Evolutionary conservation across 37 sponge, comb jelly and placozoan species (phyloP), one percentile per base, ranked within the genome.

Genomic region (Axinella damicornis): DNA sequence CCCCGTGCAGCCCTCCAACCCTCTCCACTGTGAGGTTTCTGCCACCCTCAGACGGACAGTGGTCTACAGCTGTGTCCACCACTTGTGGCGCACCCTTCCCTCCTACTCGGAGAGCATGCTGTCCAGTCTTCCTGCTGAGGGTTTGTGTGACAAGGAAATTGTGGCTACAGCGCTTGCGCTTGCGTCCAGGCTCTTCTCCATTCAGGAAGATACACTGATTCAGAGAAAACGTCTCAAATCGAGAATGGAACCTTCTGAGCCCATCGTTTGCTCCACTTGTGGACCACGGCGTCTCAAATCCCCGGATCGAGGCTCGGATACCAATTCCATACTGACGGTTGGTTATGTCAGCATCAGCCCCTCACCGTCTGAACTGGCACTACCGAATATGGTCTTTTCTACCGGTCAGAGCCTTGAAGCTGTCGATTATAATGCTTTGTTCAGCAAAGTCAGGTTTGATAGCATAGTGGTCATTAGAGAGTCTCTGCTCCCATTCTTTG

Each of bases 321-420:
- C 75, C 59, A 27, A 34, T 31, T 67, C 68, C 68, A 46, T 40
- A 37, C 46, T 2, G 17, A 32, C 53, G 53, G 73, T 69, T 12
- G 87, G 81, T 37, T 80, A 87, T 35, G 20, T 81, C 20, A 76
- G 88, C 69, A 81, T 87, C 41, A 87, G 82, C 57, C 81, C 82
- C 33, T 64, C 88, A 2, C 88, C 88, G 1, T 87, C 87, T 20
- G 87, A 79, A 30, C 65, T 86, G 39, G 87, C 79, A 31, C 13
- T 73, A 25, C 88, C 76, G 0, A 87, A 80, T 39, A 40, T 32
- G 2, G 53, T 39, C 59, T 65, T 27, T 36, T 17, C 41, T 15
- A 57, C 60, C 52, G n/a, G 59, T 39, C 28, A 77, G 22, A 18
- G 16, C 2, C 27, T 41, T 2, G 40, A 15, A 5, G 69, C 67